phyloP scores from a whole-genome alignment of 2,888 invertebrate genomes.

The Melanostoma scalare region DNA sequence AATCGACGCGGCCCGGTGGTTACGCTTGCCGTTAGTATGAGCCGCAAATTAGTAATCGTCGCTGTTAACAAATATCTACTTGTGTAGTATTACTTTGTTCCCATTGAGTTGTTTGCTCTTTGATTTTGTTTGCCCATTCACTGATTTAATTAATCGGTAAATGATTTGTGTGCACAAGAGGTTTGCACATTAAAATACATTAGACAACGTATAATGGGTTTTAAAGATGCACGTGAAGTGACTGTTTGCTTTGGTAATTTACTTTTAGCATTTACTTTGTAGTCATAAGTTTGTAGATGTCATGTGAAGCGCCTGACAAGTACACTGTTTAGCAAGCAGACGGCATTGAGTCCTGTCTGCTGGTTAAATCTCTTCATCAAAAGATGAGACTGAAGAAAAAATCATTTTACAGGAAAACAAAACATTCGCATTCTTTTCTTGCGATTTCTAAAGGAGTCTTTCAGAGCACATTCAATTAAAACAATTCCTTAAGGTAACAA shows the following conservation, averaged over 20 bases:
- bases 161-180: constrained; percentile 56
- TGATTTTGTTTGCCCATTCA: constrained; percentile 13
- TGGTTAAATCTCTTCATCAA: no score
- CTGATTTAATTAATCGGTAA: constrained; percentile 40
- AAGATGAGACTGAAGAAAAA: no score
- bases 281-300: neutral
- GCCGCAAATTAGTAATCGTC: constrained; percentile 44
- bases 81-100: constrained; percentile 3
- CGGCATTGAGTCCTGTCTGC: no score
- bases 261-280: constrained; percentile 47
- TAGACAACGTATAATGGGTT: constrained; percentile 54
- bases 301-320: no score
- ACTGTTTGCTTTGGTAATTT: constrained; percentile 35
- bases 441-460: no score
- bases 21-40: constrained; percentile 5
- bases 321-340: no score
- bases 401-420: no score
- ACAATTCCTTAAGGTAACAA: no score
- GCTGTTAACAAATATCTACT: constrained; percentile 27
- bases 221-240: constrained; percentile 57
- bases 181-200: constrained; percentile 65
- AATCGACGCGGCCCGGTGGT: constrained; percentile 4
- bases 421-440: no score
- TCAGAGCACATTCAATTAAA: no score
- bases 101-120: neutral